These are phyloP conservation scores for Hirudo medicinalis DNA, from an alignment of 1,140 invertebrate genomes.

Conservation along the genomic window DNA sequence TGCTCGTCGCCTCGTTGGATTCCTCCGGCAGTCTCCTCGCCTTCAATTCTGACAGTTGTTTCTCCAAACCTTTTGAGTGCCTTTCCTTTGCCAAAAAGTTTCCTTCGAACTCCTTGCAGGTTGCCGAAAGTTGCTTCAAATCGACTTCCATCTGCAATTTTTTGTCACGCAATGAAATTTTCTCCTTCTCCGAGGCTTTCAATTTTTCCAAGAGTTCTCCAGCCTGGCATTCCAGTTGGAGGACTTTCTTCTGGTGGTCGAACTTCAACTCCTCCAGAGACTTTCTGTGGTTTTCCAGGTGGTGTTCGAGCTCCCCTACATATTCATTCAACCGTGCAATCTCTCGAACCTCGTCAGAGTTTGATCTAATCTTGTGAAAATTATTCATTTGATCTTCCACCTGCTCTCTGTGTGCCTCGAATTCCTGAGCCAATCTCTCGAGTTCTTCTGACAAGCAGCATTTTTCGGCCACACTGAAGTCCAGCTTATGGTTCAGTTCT, in stretches of 20 bases:
- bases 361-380: neutral
- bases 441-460: neutral
- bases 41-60: constrained; percentile 2
- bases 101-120: constrained; percentile 28
- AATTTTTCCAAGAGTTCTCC: constrained; percentile 27
- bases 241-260: constrained; percentile 30
- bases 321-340: neutral
- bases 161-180: constrained; percentile 26
- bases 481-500: neutral
- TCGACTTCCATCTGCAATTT: constrained; percentile 28
- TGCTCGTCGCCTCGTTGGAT: neutral
- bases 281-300: neutral
- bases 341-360: neutral
- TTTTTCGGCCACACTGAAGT: neutral
- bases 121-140: constrained; percentile 25
- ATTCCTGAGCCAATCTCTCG: constrained; percentile 1
- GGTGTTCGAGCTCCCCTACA: neutral
- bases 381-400: neutral
- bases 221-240: constrained; percentile 27
- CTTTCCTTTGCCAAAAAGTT: constrained; percentile 27
- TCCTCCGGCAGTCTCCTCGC: neutral
- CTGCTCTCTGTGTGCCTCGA: neutral
- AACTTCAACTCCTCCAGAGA: constrained; percentile 21
- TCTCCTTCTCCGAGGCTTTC: constrained; percentile 28
- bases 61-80: constrained; percentile 9